A percentile compares a stretch with the other conserved stretches of the same genome.
Evolutionary conservation across 2,888 invertebrate genomes (phyloP).

Genomic region (Atethmia centrago): DNA sequence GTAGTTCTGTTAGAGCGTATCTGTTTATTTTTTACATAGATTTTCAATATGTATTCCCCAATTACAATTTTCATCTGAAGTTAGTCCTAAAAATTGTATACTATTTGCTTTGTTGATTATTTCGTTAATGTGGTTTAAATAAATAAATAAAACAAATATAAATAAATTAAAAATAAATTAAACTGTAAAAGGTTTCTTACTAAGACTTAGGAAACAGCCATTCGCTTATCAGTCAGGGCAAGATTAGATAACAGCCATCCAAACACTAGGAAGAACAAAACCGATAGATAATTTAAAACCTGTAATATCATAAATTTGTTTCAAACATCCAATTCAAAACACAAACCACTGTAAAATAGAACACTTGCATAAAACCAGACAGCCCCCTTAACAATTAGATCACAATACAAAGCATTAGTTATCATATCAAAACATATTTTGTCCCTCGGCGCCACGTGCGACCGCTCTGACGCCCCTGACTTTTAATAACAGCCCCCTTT

Average conservation of each 20-base stretch:
- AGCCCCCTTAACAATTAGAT: conserved; percentile 76
- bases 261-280: background rate
- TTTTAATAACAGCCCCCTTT: conserved; percentile 67
- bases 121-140: too few relatives aligned
- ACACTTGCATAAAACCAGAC: conserved; percentile 63
- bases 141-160: too few relatives aligned
- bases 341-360: conserved; percentile 44
- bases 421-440: conserved; percentile 88
- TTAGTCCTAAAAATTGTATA: too few relatives aligned
- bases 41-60: too few relatives aligned
- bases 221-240: background rate
- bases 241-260: background rate
- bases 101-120: too few relatives aligned
- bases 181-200: too few relatives aligned
- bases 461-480: conserved; percentile 59
- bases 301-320: background rate
- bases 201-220: too few relatives aligned
- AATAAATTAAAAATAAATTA: too few relatives aligned
- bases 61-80: too few relatives aligned
- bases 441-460: conserved; percentile 80
- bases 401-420: conserved; percentile 79
- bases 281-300: background rate
- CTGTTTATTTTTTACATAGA: too few relatives aligned
- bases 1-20: too few relatives aligned
- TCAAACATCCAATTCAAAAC: conserved; percentile 26